Percentiles rank a stretch among this genome's conserved stretches.
phyloP scores from a whole-genome alignment of 2,113 vertebrate species.

The Vulpes lagopus region DNA sequence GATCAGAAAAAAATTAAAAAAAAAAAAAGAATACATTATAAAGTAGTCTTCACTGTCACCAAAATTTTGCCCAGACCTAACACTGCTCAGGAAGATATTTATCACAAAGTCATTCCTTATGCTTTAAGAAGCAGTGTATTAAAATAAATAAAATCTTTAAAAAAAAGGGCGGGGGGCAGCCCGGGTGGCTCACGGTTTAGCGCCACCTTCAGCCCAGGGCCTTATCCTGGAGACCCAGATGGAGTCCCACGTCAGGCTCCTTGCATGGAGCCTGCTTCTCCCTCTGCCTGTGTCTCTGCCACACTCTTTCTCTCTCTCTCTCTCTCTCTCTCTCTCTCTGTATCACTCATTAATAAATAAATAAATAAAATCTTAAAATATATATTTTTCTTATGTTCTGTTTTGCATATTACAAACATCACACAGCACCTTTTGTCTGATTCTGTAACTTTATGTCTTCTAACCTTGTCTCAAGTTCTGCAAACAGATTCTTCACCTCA shows the following conservation, averaged over 20 bases:
- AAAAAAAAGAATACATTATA: not conserved
- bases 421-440: not conserved
- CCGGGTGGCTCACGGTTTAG: no score
- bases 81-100: not conserved
- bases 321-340: no score
- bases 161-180: no score
- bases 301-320: no score
- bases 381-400: not conserved
- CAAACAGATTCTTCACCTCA: constrained; percentile 62
- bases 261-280: no score
- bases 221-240: no score
- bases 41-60: not conserved
- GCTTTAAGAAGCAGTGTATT: not conserved
- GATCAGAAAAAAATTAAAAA: not conserved
- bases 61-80: not conserved
- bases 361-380: no score
- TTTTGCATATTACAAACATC: not conserved
- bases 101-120: not conserved
- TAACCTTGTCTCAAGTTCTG: constrained; percentile 41
- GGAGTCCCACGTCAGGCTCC: no score
- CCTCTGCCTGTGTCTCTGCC: no score
- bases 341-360: no score
- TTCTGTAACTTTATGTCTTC: not conserved
- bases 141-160: not conserved
- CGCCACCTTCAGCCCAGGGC: no score